Evolutionary conservation across 1,140 invertebrate species (phyloP), one percentile per base, ranked within the genome.

Genomic region (Brachionus paranguensis): DNA sequence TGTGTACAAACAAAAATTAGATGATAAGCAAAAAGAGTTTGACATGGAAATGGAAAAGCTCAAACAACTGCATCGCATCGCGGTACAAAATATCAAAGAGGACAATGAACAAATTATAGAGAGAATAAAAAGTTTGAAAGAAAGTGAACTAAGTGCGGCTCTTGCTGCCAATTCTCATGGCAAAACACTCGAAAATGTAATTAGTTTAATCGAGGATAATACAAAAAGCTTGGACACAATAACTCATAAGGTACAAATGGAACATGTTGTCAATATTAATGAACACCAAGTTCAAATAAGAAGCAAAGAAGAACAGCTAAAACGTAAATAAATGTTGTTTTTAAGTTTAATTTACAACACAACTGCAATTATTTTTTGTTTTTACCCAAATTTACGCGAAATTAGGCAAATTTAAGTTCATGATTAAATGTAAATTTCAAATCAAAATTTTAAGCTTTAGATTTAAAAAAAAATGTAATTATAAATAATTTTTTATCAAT

Each of bases 281-380:
- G 78, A 81, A n/a, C 60, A 81, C 33, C 50, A 81, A 17, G 17
- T 81, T 14, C 50, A 81, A 12, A 6, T 81, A 17, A 81, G 78
- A 68, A 81, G 60, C 37, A 81, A 81, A 60, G 78, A 81, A 68
- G 53, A 81, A 81, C 50, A 81, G 17, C 29, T 81, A 8, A 81
- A 43, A 60, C 2, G 78, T 81, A 47, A 60, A 37, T 37, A 3
- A 43, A 1, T 10, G 1, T 37, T 37, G 0, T 8, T 17, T 29
- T 11, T 45, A 7, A n/a, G 0, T 72, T 37, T 37, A 1, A 37
- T 37, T 37, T 29, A 3, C 27, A 37, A 37, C 5, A 33, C 3
- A 33, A 37, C 33, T 37, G 33, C 33, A 5, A 7, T 37, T 5
- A 37, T 7, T 37, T 37, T 37, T 37, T 37, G 33, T 37, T 37